Conservation (phyloP, 2,888 invertebrate genomes). For the Melanophora roralis region DNA sequence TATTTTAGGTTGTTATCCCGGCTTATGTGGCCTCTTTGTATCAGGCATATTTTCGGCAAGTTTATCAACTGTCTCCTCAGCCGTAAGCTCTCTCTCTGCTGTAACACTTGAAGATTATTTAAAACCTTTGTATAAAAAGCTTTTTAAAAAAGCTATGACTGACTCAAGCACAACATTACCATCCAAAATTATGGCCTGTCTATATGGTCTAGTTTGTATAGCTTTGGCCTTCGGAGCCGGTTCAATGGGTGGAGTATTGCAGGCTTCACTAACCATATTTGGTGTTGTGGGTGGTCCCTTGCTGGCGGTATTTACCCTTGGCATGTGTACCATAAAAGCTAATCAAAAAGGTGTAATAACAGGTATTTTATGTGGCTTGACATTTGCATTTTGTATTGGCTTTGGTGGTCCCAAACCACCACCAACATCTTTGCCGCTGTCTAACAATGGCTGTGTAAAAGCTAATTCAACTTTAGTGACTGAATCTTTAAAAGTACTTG, state of each 20-base stretch:
- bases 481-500: conserved; percentile 50
- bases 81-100: conserved; percentile 93
- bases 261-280: conserved; percentile 90
- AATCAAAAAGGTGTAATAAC: conserved; percentile 85
- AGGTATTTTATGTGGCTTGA: conserved; percentile 82
- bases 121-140: conserved; percentile 78
- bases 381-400: conserved; percentile 87
- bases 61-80: conserved; percentile 92
- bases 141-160: conserved; percentile 76
- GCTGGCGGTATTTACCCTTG: conserved; percentile 88
- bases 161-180: conserved; percentile 78
- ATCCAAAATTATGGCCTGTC: conserved; percentile 84
- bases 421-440: conserved; percentile 79
- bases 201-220: conserved; percentile 87
- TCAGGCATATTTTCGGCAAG: conserved; percentile 95
- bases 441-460: conserved; percentile 79
- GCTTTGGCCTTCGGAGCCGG: conserved; percentile 90
- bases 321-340: conserved; percentile 86
- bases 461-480: conserved; percentile 43
- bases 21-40: conserved; percentile 92
- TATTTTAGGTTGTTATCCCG: conserved; percentile 80
- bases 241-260: conserved; percentile 88
- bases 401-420: conserved; percentile 87
- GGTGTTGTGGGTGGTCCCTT: conserved; percentile 92
- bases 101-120: conserved; percentile 93